phyloP scores from a whole-genome alignment of 2,113 vertebrate genomes.

The Psephotus haematonotus region DNA sequence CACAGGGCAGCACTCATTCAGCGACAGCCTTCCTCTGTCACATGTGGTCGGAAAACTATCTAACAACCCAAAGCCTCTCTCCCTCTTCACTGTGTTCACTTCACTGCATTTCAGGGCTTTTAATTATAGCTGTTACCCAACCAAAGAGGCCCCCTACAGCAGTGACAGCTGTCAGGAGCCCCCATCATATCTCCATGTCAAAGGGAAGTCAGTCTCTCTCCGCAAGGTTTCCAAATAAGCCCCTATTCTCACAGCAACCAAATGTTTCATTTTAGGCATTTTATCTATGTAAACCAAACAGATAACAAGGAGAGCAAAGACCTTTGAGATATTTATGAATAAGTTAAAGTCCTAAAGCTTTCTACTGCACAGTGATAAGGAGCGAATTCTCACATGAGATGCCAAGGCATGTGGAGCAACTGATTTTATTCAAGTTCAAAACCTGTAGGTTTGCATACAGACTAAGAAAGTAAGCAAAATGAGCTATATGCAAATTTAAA shows the following conservation, averaged over 20 bases:
- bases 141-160: neutral
- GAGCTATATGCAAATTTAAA: neutral
- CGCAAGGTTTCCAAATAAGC: neutral
- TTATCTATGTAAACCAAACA: slow-evolving; percentile 2
- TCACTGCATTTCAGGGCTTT: neutral
- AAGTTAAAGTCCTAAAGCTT: slow-evolving; percentile 13
- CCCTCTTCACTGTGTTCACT: neutral
- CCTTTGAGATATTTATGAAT: slow-evolving; percentile 12
- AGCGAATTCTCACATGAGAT: neutral
- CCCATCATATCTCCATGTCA: fast-evolving
- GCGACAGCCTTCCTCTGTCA: neutral
- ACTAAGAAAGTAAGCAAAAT: neutral
- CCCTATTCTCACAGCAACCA: neutral
- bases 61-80: neutral
- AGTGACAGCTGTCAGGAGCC: neutral
- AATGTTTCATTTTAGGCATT: neutral
- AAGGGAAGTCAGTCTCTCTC: neutral
- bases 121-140: neutral
- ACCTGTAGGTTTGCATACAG: neutral
- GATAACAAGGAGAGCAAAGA: slow-evolving; percentile 17
- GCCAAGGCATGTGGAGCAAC: neutral
- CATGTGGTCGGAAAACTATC: fast-evolving
- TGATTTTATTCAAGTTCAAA: neutral
- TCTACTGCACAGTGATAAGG: neutral
- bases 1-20: neutral